Conservation (phyloP, 2,888 invertebrate species). For the Clunio marinus region DNA sequence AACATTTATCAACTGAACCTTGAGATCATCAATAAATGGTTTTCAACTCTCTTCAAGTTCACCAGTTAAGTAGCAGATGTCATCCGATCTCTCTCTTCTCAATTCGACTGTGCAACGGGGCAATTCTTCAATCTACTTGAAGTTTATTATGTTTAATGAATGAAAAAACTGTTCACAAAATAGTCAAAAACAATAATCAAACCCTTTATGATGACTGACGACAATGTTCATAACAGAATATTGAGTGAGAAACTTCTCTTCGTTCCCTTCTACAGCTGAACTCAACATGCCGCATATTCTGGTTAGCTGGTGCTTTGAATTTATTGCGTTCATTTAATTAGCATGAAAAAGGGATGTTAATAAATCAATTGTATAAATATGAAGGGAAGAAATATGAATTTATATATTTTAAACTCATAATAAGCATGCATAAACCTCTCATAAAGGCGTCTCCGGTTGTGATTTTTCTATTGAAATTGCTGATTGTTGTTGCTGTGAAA, state of each 20-base stretch:
- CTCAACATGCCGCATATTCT: conserved; percentile 17
- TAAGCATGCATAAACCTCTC: conserved; percentile 25
- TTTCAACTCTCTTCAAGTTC: conserved; percentile 17
- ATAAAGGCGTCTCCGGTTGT: conserved; percentile 20
- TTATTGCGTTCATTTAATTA: conserved; percentile 39
- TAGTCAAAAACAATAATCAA: neutral
- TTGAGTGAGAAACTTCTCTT: neutral
- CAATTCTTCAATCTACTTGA: conserved; percentile 8
- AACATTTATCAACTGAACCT: too few relatives aligned
- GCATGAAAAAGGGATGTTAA: conserved; percentile 39
- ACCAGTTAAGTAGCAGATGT: conserved; percentile 19
- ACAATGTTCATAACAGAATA: neutral
- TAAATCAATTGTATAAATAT: conserved; percentile 36
- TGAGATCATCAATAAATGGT: too few relatives aligned
- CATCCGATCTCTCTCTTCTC: conserved; percentile 8
- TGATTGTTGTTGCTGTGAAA: conserved; percentile 8
- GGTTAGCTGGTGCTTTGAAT: conserved; percentile 35
- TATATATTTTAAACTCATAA: conserved; percentile 2
- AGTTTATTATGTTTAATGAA: conserved; percentile 9
- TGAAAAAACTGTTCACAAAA: neutral
- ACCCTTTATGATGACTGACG: neutral
- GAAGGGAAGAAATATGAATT: neutral
- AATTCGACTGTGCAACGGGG: conserved; percentile 1
- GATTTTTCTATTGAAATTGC: conserved; percentile 2
- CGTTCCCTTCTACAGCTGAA: neutral